These are phyloP conservation scores for Rotaria macrura DNA, from an alignment of 2,888 invertebrate genomes.

Conservation along the genomic window DNA sequence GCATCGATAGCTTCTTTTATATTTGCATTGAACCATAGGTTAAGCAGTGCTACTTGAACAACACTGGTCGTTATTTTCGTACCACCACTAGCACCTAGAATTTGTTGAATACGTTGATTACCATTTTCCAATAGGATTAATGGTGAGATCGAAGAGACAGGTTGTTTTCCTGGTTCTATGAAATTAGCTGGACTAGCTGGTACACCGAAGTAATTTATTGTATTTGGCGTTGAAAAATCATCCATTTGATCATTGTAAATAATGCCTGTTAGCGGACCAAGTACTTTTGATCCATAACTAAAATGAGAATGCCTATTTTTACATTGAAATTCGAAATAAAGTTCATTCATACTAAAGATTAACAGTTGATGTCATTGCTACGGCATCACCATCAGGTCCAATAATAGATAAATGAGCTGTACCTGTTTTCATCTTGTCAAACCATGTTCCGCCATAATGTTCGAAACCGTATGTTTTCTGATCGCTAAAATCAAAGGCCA, in stretches of 20 bases:
- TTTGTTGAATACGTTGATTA: slow-evolving; percentile 57
- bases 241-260: slow-evolving; percentile 82
- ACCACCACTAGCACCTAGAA: slow-evolving; percentile 78
- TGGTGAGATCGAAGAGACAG: slow-evolving; percentile 82
- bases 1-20: slow-evolving; percentile 29
- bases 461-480: slow-evolving; percentile 39
- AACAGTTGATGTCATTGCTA: slow-evolving; percentile 44
- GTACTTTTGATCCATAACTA: slow-evolving; percentile 68
- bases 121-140: slow-evolving; percentile 63
- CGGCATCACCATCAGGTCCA: slow-evolving; percentile 45
- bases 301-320: background rate
- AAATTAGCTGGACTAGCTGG: slow-evolving; percentile 72
- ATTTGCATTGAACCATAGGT: slow-evolving; percentile 16
- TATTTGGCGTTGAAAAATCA: slow-evolving; percentile 58
- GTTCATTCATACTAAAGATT: slow-evolving; percentile 42
- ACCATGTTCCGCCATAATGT: slow-evolving; percentile 24
- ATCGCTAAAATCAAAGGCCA: slow-evolving; percentile 36
- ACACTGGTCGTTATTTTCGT: slow-evolving; percentile 75
- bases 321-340: too few relatives aligned
- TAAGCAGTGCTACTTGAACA: slow-evolving; percentile 42
- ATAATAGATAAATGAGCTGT: slow-evolving; percentile 44
- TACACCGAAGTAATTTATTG: slow-evolving; percentile 44
- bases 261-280: slow-evolving; percentile 58
- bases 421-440: slow-evolving; percentile 24
- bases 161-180: slow-evolving; percentile 68